These are phyloP conservation scores for Pammene aurita DNA, from an alignment of 2,888 invertebrate genomes.

Conservation along the genomic window DNA sequence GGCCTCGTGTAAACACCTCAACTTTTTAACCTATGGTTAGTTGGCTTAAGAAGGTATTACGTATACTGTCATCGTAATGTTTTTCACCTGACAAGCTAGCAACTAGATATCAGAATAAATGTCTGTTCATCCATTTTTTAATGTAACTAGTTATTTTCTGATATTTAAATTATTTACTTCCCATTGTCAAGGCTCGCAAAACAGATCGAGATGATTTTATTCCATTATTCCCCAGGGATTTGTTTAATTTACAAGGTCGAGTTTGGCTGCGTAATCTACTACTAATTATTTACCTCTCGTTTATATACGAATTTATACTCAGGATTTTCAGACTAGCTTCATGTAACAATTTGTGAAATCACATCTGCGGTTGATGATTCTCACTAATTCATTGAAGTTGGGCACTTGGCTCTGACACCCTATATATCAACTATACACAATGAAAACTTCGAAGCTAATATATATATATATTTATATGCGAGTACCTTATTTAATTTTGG, in stretches of 20 bases:
- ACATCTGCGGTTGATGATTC: background rate
- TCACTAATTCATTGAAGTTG: constrained; percentile 15
- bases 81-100: too few species aligned
- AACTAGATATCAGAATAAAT: too few species aligned
- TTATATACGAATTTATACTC: too few species aligned
- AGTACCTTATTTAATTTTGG: too few species aligned
- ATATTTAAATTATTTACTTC: background rate
- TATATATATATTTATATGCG: background rate
- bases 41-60: too few species aligned
- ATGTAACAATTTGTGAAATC: background rate
- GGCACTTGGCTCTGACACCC: background rate
- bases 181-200: background rate
- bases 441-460: background rate
- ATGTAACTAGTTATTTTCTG: too few species aligned
- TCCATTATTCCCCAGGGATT: too few species aligned
- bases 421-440: constrained; percentile 10
- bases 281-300: background rate
- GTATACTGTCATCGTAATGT: too few species aligned
- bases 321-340: background rate
- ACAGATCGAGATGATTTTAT: background rate
- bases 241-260: background rate
- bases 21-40: too few species aligned
- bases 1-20: too few species aligned
- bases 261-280: background rate
- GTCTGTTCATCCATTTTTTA: too few species aligned